Base-by-base conservation (phyloP, 2,113 vertebrate genomes). In the Perca schrenkii region DNA sequence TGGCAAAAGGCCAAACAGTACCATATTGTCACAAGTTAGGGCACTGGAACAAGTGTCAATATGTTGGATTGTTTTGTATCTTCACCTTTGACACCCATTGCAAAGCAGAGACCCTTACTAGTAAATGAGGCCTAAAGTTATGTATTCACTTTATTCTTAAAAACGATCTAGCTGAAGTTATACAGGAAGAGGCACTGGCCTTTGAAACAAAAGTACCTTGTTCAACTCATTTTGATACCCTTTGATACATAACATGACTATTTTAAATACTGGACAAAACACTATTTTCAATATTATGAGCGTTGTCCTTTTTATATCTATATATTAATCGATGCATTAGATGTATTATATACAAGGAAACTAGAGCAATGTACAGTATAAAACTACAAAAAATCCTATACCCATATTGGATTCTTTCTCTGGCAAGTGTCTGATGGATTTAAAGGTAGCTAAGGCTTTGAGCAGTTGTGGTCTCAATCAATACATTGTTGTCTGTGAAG, bases 51-150 rank as follows among this genome's bases (percentile, higher is more conserved):
- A 69, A 61, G 79, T 74, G 77, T 83, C 68, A 56, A 2, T 72
- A 57, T 80, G 58, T 75, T 65, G 50, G 34, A 72, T 65, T 86
- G 49, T 69, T 69, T 80, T 67, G 19, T 66, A 63, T 46, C 17
- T 72, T 67, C 58, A 87, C 80, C 73, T 70, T 69, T 88, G 81
- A 71, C 79, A 56, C 58, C 72, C 14, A 76, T 81, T 84, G 80
- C 22, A 49, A 64, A 70, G 28, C 16, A 52, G 21, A 63, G 53
- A 17, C 7, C n/a, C 19, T 56, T 31, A 34, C 25, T 74, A 63
- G 25, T 78, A 65, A 89, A 57, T 82, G 74, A 80, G 46, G 79
- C 77, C 40, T 79, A 34, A 71, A 63, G 49, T 22, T 78, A 73
- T 85, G 60, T 70, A 49, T 6, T 50, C 17, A 62, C 43, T 65